Percentiles rank a stretch among this genome's conserved stretches.
Evolutionary conservation across 1,140 invertebrate species (phyloP).

Genomic region (Drosophila varians): DNA sequence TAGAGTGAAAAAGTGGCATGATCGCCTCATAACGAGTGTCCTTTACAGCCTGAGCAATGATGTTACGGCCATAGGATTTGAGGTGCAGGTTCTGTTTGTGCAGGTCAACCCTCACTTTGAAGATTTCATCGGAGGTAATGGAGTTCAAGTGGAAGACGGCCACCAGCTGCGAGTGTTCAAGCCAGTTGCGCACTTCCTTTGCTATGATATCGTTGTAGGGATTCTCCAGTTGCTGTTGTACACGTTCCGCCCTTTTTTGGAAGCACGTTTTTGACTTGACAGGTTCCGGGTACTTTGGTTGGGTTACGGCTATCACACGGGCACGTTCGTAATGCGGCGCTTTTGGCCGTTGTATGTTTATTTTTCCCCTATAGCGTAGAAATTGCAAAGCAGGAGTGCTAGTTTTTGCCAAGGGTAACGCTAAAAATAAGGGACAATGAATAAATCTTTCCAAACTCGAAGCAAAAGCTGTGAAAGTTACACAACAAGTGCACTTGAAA

Average conservation of each 20-base stretch:
- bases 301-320: slow-evolving; percentile 86
- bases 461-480: slow-evolving; percentile 2
- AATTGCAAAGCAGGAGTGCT: slow-evolving; percentile 84
- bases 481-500: background rate
- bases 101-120: slow-evolving; percentile 86
- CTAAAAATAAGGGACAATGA: slow-evolving; percentile 1
- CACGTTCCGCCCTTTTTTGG: slow-evolving; percentile 40
- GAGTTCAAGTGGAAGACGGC: slow-evolving; percentile 89
- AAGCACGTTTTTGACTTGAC: slow-evolving; percentile 61
- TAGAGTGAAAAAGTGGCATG: slow-evolving; percentile 85
- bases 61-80: slow-evolving; percentile 86
- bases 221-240: slow-evolving; percentile 84
- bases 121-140: slow-evolving; percentile 86
- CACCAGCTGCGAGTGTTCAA: slow-evolving; percentile 88
- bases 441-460: background rate
- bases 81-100: slow-evolving; percentile 87
- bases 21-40: slow-evolving; percentile 87
- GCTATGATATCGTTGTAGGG: slow-evolving; percentile 89
- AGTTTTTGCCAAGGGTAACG: slow-evolving; percentile 73
- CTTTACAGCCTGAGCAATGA: slow-evolving; percentile 86
- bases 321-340: slow-evolving; percentile 87
- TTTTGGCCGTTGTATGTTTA: slow-evolving; percentile 90
- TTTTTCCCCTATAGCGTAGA: slow-evolving; percentile 88
- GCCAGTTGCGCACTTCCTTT: slow-evolving; percentile 88
- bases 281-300: slow-evolving; percentile 84